Base-by-base conservation (phyloP, 2,113 vertebrate species). In the Cyanoderma ruficeps region DNA sequence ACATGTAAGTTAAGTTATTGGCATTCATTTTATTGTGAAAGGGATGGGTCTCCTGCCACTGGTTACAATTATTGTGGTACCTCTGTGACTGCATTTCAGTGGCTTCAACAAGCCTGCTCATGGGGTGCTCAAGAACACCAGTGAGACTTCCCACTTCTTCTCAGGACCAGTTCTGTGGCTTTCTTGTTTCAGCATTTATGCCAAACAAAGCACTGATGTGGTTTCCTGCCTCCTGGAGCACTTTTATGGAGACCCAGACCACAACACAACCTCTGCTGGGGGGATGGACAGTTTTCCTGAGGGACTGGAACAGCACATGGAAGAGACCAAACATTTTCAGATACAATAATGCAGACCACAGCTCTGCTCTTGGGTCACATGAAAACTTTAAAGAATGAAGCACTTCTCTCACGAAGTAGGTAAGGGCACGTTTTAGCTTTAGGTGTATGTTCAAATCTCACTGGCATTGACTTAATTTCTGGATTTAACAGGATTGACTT, bases 401-500 rank as follows among this genome's bases (percentile, higher is more conserved):
- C 1, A 1, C 31, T 84, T 63, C 1, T 16, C 35, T n/a, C n/a
- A 15, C 35, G 77, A 33, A 74, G 55, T 23, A 74, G 25, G 17
- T 63, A 55, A 82, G 50, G 63, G 22, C 16, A 22, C 14, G 14
- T 49, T 88, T 86, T 25, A 82, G 39, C 39, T 90, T 50, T 59
- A 42, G 39, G 15, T 42, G 5, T 37, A 4, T 15, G 59, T 61
- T 69, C 75, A 83, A 21, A 93, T 74, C 31, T 79, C 92, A 46
- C 67, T 57, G 46, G n/a, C 46, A 67, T 9, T 59, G 41, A 50
- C 31, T 88, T 88, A 83, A 65, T 47, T 80, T 50, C 46, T 88
- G 35, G 76, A 56, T 96, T 90, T 83, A 90, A 69, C 42, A 80
- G 35, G 37, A 80, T 21, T 67, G 28, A 74, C 55, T 96, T 57